Conservation (phyloP, 2,888 invertebrate species). For the Trichacis sp. region DNA sequence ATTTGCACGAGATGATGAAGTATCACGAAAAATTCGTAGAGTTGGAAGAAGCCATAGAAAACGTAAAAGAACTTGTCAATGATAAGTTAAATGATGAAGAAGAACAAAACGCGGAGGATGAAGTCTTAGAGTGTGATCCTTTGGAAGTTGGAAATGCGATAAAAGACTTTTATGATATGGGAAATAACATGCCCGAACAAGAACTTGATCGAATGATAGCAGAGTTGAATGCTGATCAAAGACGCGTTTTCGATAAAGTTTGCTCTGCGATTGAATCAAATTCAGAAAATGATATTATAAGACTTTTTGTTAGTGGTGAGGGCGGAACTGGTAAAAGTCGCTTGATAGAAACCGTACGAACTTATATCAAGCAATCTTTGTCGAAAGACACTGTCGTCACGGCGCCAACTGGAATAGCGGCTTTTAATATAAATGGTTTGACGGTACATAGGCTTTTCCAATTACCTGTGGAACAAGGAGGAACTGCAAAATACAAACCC, state of each 20-base stretch:
- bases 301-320: constrained; percentile 47
- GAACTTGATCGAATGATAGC: constrained; percentile 33
- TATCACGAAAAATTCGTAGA: constrained; percentile 10
- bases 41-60: background rate
- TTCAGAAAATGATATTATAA: constrained; percentile 30
- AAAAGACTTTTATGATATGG: constrained; percentile 45
- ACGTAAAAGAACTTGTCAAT: background rate
- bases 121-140: constrained; percentile 10
- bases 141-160: constrained; percentile 42
- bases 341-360: constrained; percentile 50
- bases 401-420: too few species aligned
- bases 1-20: constrained; percentile 23
- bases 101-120: background rate
- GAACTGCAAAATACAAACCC: constrained; percentile 51
- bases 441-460: too few species aligned
- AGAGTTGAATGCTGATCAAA: constrained; percentile 39
- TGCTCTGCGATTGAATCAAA: constrained; percentile 4
- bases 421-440: too few species aligned
- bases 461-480: constrained; percentile 54
- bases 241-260: constrained; percentile 32
- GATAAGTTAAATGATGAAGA: constrained; percentile 8
- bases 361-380: constrained; percentile 46
- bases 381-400: constrained; percentile 49
- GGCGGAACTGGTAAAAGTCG: constrained; percentile 58
- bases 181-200: constrained; percentile 1